Evolutionary conservation across 2,797 vertebrate species (phyloP).

Genomic region (Channa striata): DNA sequence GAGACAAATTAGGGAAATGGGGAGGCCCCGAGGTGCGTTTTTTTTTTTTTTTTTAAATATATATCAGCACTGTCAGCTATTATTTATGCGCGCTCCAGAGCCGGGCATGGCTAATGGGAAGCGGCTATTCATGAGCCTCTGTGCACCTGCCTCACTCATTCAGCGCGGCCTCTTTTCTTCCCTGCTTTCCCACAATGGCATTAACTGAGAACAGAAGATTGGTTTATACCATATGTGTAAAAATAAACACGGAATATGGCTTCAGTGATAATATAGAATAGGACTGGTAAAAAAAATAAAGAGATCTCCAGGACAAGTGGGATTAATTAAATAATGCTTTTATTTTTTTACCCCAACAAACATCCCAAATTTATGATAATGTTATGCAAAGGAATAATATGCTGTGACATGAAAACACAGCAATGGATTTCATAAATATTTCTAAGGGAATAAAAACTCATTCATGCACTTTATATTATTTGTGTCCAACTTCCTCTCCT

Average conservation of each 20-base stretch:
- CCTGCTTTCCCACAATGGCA: conserved; percentile 44
- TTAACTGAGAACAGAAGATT: conserved; percentile 21
- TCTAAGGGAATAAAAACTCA: neutral
- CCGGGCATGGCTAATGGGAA: conserved; percentile 74
- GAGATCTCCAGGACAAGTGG: neutral
- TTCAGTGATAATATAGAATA: neutral
- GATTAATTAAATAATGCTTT: no score
- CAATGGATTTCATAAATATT: conserved; percentile 18
- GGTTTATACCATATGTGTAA: neutral
- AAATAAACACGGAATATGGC: conserved; percentile 10
- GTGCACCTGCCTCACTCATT: conserved; percentile 78
- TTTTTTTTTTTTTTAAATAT: no score
- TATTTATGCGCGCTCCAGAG: conserved; percentile 79
- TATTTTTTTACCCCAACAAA: no score
- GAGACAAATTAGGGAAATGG: neutral
- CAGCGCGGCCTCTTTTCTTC: conserved; percentile 50
- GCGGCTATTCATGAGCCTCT: conserved; percentile 81
- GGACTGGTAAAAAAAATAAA: neutral
- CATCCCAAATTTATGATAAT: neutral
- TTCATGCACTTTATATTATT: neutral
- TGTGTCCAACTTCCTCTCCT: conserved; percentile 19
- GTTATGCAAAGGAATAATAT: neutral
- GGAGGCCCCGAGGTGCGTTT: conserved; percentile 71
- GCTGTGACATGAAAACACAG: neutral
- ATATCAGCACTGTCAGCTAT: conserved; percentile 70